Evolutionary conservation across 2,797 vertebrate species (phyloP), one percentile per base, ranked within the genome.

Genomic region (Furcifer pardalis): DNA sequence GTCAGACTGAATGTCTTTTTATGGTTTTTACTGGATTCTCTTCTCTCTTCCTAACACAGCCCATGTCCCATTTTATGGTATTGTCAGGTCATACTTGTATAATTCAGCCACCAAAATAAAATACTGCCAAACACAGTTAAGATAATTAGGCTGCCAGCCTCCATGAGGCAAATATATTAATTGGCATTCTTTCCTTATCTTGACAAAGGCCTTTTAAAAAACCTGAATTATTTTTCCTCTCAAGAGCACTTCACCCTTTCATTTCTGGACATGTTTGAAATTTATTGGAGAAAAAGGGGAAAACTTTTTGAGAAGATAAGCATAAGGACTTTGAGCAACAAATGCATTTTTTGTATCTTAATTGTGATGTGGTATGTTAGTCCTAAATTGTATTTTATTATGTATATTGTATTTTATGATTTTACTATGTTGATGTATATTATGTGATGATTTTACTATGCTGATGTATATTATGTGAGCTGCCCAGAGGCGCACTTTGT

Each of bases 1-100:
- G 89, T 88, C 86, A 88, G 72, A 77, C 90, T 92, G 89, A 84
- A 91, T 94, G 93, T 91, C 86, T 82, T 49, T 59, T n/a, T n/a
- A 7, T 65, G 82, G 3, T 81, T 82, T 60, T 84, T 90, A 85
- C 59, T 86, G 91, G 84, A 83, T 81, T 25, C 77, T 49, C 32
- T 52, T 27, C 32, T 82, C 30, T 40, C 2, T 77, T 9, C 52
- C 37, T 12, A 8, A 6, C 52, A 25, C 73, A 62, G 17, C 21
- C 68, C 86, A 88, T 87, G 76, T 92, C 92, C 83, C 82, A 75
- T 84, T 88, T 78, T 90, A 87, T 91, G 90, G 62, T 84, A 93
- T 92, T 91, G 87, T 86, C 69, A 84, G 83, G 63, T 87, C 80
- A 78, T 25, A 81, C 27, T 65, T 91, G 68, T 89, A 86, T 86